Evolutionary conservation across 2,113 vertebrate genomes (phyloP), one percentile per base, ranked within the genome.

Genomic region (Lamprologus lemairii): DNA sequence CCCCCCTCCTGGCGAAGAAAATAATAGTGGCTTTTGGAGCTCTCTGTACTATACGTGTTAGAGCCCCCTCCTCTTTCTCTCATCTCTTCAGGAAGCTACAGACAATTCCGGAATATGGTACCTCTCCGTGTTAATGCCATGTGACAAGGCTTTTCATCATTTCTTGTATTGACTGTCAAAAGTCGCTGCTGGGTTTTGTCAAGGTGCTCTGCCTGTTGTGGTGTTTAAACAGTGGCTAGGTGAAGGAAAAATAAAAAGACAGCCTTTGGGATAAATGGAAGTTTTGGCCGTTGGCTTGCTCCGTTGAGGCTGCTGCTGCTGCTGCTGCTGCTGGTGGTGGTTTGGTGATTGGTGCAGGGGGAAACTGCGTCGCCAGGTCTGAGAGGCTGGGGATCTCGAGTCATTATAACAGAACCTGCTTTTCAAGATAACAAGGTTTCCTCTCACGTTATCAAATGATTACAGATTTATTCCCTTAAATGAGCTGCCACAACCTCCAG

Each of bases 331-430:
- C 6, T 89, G 92, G 1, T 90, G 93, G 10, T 90, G 92, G 73
- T 90, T 90, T 86, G 89, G 90, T 88, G 90, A 87, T 92, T 94
- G 90, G 92, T 92, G 90, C 93, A 94, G 88, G 87, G 88, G 60
- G 53, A 21, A 93, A 93, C 94, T 95, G 95, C 95, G 95, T 93
- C 94, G 94, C 91, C 90, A 85, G 90, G 49, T 94, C 92, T 93
- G 71, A 91, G 57, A 86, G 84, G 75, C 89, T 80, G 86, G 89
- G 91, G 92, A 93, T 93, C 89, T 92, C 87, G 79, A 89, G 89
- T 94, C 92, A 92, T 89, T 88, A 57, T 49, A 84, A 57, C 85
- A 37, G 86, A 84, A 93, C 86, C 91, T 79, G 92, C 88, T 82
- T 53, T 89, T 89, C 80, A 63, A 92, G 60, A 92, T 21, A 91